phyloP scores from a whole-genome alignment of 2,797 vertebrate species.

The Pipistrellus nathusii region DNA sequence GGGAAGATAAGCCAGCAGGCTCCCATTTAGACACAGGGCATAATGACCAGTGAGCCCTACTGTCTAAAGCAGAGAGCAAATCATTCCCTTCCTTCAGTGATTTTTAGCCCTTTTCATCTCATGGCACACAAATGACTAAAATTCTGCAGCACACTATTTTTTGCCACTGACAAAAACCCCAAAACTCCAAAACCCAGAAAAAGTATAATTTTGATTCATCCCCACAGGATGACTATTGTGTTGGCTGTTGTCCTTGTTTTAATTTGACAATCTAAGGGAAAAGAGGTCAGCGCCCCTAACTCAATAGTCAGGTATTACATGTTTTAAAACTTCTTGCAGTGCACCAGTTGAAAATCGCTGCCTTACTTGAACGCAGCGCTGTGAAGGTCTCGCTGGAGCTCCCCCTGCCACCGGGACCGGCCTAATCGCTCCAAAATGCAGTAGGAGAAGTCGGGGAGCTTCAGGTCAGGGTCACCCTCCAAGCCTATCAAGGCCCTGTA shows the following conservation, averaged over 20 bases:
- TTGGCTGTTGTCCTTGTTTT: not conserved
- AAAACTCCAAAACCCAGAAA: no score
- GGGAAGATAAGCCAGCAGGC: not conserved
- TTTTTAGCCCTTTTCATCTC: not conserved
- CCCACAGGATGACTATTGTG: not conserved
- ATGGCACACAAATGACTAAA: not conserved
- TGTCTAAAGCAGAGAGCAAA: not conserved
- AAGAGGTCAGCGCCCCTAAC: not conserved
- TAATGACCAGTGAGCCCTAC: not conserved
- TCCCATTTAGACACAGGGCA: not conserved
- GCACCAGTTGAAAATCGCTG: not conserved
- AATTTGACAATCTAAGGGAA: not conserved
- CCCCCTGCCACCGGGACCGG: conserved; percentile 96
- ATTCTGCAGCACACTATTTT: not conserved
- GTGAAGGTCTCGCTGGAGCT: conserved; percentile 96
- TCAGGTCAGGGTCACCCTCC: conserved; percentile 94
- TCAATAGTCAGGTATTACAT: not conserved
- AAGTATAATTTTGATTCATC: not conserved
- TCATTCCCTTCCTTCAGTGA: accelerated
- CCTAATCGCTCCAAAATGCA: conserved; percentile 97
- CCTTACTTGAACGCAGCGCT: conserved; percentile 92
- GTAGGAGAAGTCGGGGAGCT: conserved; percentile 93
- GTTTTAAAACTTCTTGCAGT: not conserved
- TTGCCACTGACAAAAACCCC: no score
- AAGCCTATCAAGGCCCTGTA: conserved; percentile 92